Conservation (phyloP, 2,888 invertebrate species). For the Antheraea assamensis region DNA sequence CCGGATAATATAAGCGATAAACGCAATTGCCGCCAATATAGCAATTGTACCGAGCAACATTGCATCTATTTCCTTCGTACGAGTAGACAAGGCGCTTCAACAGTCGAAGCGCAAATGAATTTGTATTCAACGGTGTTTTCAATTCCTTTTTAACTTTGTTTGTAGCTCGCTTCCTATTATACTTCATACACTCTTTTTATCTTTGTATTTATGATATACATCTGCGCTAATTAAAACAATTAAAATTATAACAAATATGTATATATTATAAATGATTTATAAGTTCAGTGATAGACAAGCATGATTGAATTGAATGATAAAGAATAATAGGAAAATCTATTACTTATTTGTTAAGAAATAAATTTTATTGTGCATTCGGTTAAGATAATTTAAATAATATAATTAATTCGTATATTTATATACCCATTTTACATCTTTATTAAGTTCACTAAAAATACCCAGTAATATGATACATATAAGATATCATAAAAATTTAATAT, state of each 20-base stretch:
- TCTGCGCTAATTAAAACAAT: background rate
- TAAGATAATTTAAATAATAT: no score
- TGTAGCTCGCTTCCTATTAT: background rate
- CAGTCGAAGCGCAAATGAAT: conserved; percentile 11
- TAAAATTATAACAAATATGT: background rate
- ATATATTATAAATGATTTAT: no score
- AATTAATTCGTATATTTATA: no score
- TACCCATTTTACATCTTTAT: no score
- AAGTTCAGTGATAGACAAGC: no score
- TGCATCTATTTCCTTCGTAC: background rate
- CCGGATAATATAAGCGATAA: conserved; percentile 30
- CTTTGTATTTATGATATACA: background rate
- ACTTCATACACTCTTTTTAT: background rate
- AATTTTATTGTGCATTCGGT: no score
- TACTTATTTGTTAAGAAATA: no score
- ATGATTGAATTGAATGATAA: no score
- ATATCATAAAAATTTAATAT: background rate
- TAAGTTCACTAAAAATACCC: no score
- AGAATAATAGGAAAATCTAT: no score
- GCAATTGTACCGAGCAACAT: conserved; percentile 28
- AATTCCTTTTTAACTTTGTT: background rate
- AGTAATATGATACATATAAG: no score
- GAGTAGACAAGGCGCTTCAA: conserved; percentile 14
- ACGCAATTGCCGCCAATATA: conserved; percentile 26
- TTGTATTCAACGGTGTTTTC: background rate